Evolutionary conservation across 2,113 vertebrate genomes (phyloP).

Genomic region (Macroglossus sobrinus): DNA sequence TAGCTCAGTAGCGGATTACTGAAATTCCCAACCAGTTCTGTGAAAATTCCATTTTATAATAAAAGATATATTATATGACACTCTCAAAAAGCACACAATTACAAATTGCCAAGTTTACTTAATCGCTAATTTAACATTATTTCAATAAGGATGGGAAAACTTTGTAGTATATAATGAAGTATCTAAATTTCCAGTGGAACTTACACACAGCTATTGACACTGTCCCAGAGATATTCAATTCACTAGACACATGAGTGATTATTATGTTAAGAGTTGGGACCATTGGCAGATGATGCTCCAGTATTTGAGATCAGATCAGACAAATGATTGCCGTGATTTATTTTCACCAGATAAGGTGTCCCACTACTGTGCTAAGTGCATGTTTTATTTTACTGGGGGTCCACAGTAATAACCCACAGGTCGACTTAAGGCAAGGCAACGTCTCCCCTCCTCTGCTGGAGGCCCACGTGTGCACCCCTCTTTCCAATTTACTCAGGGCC

Average conservation of each 20-base stretch:
- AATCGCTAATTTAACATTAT: background rate
- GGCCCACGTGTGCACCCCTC: background rate
- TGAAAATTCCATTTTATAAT: background rate
- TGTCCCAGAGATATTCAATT: background rate
- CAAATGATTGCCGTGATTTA: background rate
- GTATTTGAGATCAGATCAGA: background rate
- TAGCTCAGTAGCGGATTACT: background rate
- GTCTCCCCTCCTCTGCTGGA: background rate
- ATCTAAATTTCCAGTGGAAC: background rate
- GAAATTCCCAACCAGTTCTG: background rate
- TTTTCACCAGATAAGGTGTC: background rate
- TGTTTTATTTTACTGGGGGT: background rate
- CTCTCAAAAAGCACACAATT: background rate
- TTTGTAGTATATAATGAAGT: background rate
- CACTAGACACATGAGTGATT: no score
- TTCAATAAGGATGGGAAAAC: background rate
- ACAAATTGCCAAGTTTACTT: background rate
- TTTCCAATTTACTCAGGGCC: background rate
- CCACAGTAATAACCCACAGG: background rate
- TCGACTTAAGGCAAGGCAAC: background rate
- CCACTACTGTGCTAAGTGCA: background rate
- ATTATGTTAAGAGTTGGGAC: no score
- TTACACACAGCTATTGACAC: no score
- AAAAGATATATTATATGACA: background rate
- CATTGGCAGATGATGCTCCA: accelerated